phyloP scores from a whole-genome alignment of 1,140 invertebrate genomes.

The Steinernema feltiae region DNA sequence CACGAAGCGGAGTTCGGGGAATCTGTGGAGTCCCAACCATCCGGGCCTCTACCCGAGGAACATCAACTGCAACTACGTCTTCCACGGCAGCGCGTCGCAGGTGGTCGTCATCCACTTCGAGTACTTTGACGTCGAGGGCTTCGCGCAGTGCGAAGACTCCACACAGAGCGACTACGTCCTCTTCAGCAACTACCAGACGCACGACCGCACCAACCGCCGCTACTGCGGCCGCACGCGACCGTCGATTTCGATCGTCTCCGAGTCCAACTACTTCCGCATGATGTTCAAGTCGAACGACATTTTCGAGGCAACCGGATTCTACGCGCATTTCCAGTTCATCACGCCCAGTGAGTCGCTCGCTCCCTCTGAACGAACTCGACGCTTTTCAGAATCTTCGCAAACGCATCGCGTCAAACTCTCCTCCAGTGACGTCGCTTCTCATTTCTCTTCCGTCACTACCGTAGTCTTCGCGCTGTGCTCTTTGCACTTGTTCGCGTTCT shows the following conservation, averaged over 20 bases:
- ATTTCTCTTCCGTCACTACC: background rate
- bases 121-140: conserved; percentile 71
- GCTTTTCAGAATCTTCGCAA: conserved; percentile 16
- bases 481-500: background rate
- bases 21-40: conserved; percentile 83
- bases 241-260: conserved; percentile 68
- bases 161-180: conserved; percentile 86
- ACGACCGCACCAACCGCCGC: conserved; percentile 75
- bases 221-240: conserved; percentile 70
- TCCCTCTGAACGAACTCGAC: background rate
- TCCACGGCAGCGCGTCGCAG: conserved; percentile 68
- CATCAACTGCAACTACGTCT: conserved; percentile 88
- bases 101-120: conserved; percentile 56
- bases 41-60: conserved; percentile 83
- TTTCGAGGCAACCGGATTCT: conserved; percentile 84
- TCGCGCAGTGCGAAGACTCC: conserved; percentile 75
- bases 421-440: background rate
- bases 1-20: conserved; percentile 69
- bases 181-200: conserved; percentile 82
- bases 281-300: conserved; percentile 86
- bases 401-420: conserved; percentile 20
- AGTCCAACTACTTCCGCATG: conserved; percentile 77
- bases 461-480: background rate
- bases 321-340: conserved; percentile 77
- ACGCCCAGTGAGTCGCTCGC: conserved; percentile 42